These are phyloP conservation scores for Hoplias malabaricus DNA, from an alignment of 2,113 vertebrate species.

Conservation along the genomic window DNA sequence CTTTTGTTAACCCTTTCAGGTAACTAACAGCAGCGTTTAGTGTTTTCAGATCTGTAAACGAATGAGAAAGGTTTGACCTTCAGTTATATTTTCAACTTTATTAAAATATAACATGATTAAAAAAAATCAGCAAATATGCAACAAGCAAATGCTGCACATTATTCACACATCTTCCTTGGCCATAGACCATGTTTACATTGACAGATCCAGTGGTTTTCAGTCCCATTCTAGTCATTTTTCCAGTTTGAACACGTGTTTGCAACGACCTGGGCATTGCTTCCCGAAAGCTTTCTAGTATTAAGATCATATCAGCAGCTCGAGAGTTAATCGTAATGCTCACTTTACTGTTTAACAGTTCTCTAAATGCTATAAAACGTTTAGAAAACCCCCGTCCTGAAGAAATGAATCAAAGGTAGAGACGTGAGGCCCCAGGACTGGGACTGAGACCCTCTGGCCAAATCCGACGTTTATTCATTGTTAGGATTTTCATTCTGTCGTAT, in stretches of 20 bases:
- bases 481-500: neutral
- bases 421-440: neutral
- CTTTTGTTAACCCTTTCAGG: neutral
- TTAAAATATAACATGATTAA: neutral
- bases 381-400: too few species aligned
- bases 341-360: too few species aligned
- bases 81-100: neutral
- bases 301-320: too few species aligned
- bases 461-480: neutral
- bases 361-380: too few species aligned
- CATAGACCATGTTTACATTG: neutral
- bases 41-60: neutral
- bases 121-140: conserved; percentile 3
- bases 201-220: neutral
- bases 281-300: too few species aligned
- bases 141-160: neutral
- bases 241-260: too few species aligned
- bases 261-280: too few species aligned
- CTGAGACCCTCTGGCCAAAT: neutral
- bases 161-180: neutral
- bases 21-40: neutral
- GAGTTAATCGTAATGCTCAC: too few species aligned
- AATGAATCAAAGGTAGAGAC: neutral
- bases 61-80: conserved; percentile 3
- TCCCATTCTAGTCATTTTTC: too few species aligned